Evolutionary conservation across 2,888 invertebrate genomes (phyloP).

Genomic region (Nezara viridula): DNA sequence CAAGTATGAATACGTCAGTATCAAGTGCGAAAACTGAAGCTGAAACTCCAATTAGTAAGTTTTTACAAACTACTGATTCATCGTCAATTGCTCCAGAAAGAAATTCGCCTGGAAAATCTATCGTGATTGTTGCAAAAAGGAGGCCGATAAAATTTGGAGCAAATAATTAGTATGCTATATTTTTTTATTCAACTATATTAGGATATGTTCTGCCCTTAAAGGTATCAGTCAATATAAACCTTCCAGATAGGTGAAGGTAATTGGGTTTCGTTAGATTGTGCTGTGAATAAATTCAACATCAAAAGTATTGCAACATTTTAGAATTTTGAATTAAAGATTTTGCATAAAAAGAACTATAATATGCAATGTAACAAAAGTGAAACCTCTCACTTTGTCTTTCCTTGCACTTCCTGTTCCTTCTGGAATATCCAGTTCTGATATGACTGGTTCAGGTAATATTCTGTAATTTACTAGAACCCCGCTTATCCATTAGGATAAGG

Average conservation of each 20-base stretch:
- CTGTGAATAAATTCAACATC: neutral
- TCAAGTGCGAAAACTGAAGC: neutral
- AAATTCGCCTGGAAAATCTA: slow-evolving; percentile 42
- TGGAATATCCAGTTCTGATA: neutral
- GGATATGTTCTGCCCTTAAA: neutral
- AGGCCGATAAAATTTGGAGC: slow-evolving; percentile 51
- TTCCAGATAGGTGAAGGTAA: neutral
- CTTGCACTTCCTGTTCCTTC: neutral
- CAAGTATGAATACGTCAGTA: too few species aligned
- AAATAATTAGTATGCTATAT: neutral
- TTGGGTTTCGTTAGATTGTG: neutral
- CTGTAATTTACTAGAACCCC: too few species aligned
- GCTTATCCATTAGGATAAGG: too few species aligned
- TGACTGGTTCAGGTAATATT: neutral
- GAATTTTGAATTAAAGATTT: neutral
- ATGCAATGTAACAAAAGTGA: neutral
- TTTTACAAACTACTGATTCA: neutral
- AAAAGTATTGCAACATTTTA: neutral
- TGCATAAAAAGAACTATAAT: neutral
- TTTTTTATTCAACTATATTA: neutral
- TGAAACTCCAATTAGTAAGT: slow-evolving; percentile 2
- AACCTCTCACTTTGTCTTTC: neutral
- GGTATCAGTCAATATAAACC: neutral
- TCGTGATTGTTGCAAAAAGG: slow-evolving; percentile 47
- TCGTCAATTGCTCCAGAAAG: neutral